Evolutionary conservation across 2,888 invertebrate species (phyloP).

Genomic region (Volucella inanis): DNA sequence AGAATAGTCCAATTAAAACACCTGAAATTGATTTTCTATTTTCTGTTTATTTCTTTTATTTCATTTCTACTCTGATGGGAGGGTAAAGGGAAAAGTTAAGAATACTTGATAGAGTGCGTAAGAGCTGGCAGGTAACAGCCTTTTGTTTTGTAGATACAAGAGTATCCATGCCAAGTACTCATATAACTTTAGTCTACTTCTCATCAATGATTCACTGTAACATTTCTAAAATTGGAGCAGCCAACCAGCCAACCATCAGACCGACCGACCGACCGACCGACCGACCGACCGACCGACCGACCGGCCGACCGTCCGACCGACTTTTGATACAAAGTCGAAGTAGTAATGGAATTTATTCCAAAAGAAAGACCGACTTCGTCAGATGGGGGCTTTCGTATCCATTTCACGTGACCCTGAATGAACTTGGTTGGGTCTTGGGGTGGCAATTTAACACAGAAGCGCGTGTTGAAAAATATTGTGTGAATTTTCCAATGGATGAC

Average conservation of each 20-base stretch:
- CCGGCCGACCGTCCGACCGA: background rate
- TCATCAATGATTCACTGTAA: constrained; percentile 70
- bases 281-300: too few species aligned
- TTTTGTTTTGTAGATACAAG: constrained; percentile 10
- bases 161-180: background rate
- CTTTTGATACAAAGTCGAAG: constrained; percentile 22
- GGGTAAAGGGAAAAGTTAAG: too few species aligned
- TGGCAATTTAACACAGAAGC: constrained; percentile 50
- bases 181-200: constrained; percentile 37
- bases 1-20: constrained; percentile 59
- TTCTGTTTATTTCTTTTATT: constrained; percentile 21
- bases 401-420: constrained; percentile 65
- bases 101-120: too few species aligned
- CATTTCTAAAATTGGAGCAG: constrained; percentile 69
- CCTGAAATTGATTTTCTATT: constrained; percentile 64
- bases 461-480: constrained; percentile 45
- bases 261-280: too few species aligned
- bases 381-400: constrained; percentile 37
- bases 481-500: constrained; percentile 1
- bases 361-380: constrained; percentile 11
- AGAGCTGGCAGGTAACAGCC: constrained; percentile 19
- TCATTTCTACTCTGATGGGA: background rate
- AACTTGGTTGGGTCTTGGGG: constrained; percentile 29
- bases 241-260: too few species aligned
- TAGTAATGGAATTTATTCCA: constrained; percentile 44